A percentile compares a stretch with the other conserved stretches of the same genome.
phyloP scores from a whole-genome alignment of 53 echinoderm and acorn worm species.

The Glandiceps talaboti region DNA sequence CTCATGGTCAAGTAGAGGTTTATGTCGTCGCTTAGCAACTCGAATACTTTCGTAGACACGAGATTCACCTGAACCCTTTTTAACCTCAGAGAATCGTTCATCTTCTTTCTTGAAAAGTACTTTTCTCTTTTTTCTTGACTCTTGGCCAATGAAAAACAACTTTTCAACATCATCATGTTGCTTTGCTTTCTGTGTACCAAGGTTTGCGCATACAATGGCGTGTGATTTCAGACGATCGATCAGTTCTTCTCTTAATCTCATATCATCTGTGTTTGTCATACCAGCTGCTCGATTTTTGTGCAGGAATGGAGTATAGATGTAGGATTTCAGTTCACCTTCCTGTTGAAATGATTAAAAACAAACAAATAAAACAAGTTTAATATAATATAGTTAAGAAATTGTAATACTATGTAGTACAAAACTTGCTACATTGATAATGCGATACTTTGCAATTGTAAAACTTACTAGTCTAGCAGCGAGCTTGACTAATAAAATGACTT shows the following conservation, averaged over 20 bases:
- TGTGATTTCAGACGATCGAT: not conserved
- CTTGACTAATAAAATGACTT: too few relatives aligned
- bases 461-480: too few relatives aligned
- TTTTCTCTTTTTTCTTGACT: not conserved
- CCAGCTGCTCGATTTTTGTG: not conserved
- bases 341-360: not conserved
- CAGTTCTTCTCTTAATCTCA: not conserved
- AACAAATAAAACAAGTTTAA: not conserved
- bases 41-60: not conserved
- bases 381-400: too few relatives aligned
- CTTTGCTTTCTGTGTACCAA: not conserved
- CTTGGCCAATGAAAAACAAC: not conserved
- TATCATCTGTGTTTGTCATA: not conserved
- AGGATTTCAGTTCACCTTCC: not conserved
- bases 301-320: not conserved
- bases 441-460: too few relatives aligned
- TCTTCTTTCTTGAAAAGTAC: not conserved
- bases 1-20: not conserved
- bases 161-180: not conserved
- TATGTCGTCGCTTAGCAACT: not conserved
- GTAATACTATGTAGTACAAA: too few relatives aligned
- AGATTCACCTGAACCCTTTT: not conserved
- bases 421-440: too few relatives aligned
- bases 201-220: not conserved
- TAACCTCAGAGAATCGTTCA: not conserved